Base-by-base conservation (phyloP, 2,888 invertebrate genomes). In the Habrosyne pyritoides region DNA sequence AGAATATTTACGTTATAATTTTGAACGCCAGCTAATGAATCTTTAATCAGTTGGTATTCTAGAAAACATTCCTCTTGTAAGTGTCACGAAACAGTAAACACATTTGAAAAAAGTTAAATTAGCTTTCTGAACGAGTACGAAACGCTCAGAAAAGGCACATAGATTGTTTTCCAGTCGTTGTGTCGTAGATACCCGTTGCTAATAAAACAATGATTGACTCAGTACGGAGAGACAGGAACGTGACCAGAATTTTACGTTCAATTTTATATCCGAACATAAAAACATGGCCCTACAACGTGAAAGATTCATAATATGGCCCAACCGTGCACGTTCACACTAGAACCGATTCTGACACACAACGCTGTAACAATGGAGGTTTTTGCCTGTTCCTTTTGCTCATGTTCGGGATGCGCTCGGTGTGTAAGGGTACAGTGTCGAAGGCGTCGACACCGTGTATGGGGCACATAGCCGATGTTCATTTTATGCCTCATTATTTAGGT, bases 131-230 rank as follows among this genome's bases (percentile, higher is more conserved):
- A 49, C 28, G 50, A 18, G 30, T 50, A 50, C 22, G 24, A 24
- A 48, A 48, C 14, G 48, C 14, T 50, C 53, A 62, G 52, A 65
- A 61, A 59, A 50, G 53, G 50, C 57, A 64, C 59, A 64, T 63
- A 66, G 54, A 73, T 70, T 76, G 73, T 75, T 71, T 69, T 71
- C 59, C 61, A 71, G 63, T 57, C 60, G 28, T 50, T 50, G 18
- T 51, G 55, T 46, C 59, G 63, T 64, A 67, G 71, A 69, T 73
- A 71, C 69, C 69, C 67, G 75, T 75, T 69, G 70, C 83, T 83
- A 88, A 87, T 90, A 88, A 91, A 90, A 89, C 87, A 89, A 91
- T 89, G 88, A 90, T 90, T 86, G 88, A 90, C 88, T 89, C 75
- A 57, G 76, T 81, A 79, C 79, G 61, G 75, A 65, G 74, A 75